Conservation (phyloP, 2,888 invertebrate species). For the Drosophila austrosaltans region DNA sequence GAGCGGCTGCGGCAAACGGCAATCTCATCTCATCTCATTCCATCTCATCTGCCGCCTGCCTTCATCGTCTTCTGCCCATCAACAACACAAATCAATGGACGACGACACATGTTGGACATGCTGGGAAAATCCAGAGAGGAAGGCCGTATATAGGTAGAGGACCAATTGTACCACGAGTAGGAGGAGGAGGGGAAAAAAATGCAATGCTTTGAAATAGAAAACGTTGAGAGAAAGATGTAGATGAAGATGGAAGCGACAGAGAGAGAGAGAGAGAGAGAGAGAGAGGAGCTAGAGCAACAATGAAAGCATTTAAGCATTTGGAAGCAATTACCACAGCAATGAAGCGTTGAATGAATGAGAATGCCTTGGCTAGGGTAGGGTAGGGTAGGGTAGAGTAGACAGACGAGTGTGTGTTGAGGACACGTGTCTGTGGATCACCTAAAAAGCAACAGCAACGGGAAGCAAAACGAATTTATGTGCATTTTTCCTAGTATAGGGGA, state of each 20-base stretch:
- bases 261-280: slow-evolving; percentile 15
- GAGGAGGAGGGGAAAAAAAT: neutral
- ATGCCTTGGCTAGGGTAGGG: slow-evolving; percentile 37
- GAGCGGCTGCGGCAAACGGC: slow-evolving; percentile 38
- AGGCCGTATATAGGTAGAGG: neutral
- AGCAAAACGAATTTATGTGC: slow-evolving; percentile 64
- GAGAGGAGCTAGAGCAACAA: slow-evolving; percentile 34
- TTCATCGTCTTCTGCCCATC: slow-evolving; percentile 63
- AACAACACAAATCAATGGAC: slow-evolving; percentile 78
- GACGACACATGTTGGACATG: slow-evolving; percentile 79
- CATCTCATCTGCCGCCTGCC: slow-evolving; percentile 35
- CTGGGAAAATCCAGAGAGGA: slow-evolving; percentile 16
- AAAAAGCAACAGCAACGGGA: slow-evolving; percentile 30
- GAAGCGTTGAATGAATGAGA: slow-evolving; percentile 74
- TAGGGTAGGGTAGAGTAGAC: slow-evolving; percentile 11
- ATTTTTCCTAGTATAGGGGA: slow-evolving; percentile 66
- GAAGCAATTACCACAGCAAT: slow-evolving; percentile 80
- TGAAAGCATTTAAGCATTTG: slow-evolving; percentile 78
- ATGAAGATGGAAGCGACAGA: neutral
- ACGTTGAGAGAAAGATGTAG: slow-evolving; percentile 10
- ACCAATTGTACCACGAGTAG: neutral
- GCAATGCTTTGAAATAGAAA: slow-evolving; percentile 42
- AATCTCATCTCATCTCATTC: slow-evolving; percentile 5
- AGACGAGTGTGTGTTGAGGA: slow-evolving; percentile 21
- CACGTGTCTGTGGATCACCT: slow-evolving; percentile 40